A percentile compares a stretch with the other conserved stretches of the same genome.
phyloP scores from a whole-genome alignment of 2,888 invertebrate species.

The Bellardia bayeri region DNA sequence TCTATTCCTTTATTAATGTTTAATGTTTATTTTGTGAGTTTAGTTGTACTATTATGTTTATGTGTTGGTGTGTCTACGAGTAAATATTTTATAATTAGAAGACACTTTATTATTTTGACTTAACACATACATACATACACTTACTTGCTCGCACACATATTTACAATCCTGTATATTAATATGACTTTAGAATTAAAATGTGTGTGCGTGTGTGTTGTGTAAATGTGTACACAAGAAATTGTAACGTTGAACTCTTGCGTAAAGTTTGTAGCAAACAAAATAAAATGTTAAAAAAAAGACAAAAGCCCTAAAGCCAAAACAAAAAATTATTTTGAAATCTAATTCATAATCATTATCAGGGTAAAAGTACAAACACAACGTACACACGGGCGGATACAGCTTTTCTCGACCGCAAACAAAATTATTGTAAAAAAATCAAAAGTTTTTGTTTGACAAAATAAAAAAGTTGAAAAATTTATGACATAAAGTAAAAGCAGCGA shows the following conservation, averaged over 20 bases:
- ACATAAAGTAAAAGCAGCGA: not conserved
- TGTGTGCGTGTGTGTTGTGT: slow-evolving; percentile 17
- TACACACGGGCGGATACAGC: not conserved
- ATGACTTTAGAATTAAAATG: not conserved
- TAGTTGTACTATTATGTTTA: not conserved
- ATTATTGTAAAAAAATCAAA: not conserved
- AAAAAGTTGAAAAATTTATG: slow-evolving; percentile 41
- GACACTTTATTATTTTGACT: slow-evolving; percentile 62
- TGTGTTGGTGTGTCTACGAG: not conserved
- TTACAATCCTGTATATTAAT: not conserved
- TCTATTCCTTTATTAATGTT: slow-evolving; percentile 40
- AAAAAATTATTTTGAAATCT: slow-evolving; percentile 21
- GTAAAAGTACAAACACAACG: not conserved
- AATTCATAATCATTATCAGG: slow-evolving; percentile 52
- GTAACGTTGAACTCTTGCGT: slow-evolving; percentile 66
- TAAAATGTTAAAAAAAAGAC: not conserved
- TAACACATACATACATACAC: not conserved
- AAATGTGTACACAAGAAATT: slow-evolving; percentile 64
- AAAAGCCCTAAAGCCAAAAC: not conserved
- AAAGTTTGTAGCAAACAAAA: slow-evolving; percentile 31
- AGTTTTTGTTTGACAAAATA: slow-evolving; percentile 50
- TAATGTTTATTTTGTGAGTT: slow-evolving; percentile 32
- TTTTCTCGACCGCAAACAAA: slow-evolving; percentile 33
- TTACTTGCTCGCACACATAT: not conserved
- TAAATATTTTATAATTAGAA: slow-evolving; percentile 65